Percentiles rank a stretch among this genome's conserved stretches.
phyloP scores from a whole-genome alignment of 2,113 vertebrate genomes.

The Tragelaphus buxtoni region DNA sequence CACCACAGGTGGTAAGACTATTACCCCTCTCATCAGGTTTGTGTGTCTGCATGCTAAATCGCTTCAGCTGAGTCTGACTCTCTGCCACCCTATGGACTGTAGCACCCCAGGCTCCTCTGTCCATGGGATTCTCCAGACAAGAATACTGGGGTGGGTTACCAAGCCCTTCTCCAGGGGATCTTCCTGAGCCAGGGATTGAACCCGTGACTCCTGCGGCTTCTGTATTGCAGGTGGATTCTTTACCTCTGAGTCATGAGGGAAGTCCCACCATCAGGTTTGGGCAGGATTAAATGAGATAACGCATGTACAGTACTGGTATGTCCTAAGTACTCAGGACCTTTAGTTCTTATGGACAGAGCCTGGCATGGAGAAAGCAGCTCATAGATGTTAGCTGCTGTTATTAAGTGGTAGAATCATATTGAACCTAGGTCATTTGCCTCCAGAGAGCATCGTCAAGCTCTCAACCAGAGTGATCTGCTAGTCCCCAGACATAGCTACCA shows the following conservation, averaged over 20 bases:
- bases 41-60: too few species aligned
- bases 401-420: not conserved
- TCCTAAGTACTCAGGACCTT: too few species aligned
- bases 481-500: not conserved
- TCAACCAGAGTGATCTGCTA: not conserved
- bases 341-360: not conserved
- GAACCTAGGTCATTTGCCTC: not conserved
- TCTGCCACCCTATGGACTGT: not conserved
- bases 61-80: not conserved
- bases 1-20: not conserved
- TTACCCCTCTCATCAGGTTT: not conserved
- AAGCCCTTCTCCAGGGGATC: not conserved
- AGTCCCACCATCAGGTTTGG: not conserved
- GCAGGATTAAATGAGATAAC: not conserved
- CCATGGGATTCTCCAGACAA: not conserved
- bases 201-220: not conserved
- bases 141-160: not conserved
- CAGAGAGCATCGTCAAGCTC: not conserved
- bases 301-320: accelerated
- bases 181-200: not conserved
- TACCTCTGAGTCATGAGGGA: not conserved
- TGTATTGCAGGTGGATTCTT: not conserved
- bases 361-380: not conserved
- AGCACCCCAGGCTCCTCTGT: not conserved
- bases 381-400: accelerated